Evolutionary conservation across 2,888 invertebrate species (phyloP).

Genomic region (Meandrusa payeni): DNA sequence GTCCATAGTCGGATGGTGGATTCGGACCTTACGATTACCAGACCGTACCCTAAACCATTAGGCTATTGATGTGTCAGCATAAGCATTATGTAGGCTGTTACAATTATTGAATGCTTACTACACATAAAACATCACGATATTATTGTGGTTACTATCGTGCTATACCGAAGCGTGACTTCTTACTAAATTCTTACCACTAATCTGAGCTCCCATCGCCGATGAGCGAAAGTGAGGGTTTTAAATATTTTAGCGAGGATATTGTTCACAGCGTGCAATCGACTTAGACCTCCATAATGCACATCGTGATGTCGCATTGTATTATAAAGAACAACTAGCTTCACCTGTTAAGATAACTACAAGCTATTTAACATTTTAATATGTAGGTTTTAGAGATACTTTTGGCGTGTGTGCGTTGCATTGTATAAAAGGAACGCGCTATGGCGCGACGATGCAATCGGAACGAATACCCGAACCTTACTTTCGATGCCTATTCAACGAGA

Average conservation of each 20-base stretch:
- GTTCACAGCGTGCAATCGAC: constrained; percentile 63
- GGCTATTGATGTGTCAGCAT: no score
- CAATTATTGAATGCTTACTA: no score
- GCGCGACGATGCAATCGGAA: constrained; percentile 21
- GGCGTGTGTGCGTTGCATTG: constrained; percentile 1
- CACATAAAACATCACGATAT: no score
- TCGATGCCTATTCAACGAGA: constrained; percentile 37
- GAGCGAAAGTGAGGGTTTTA: constrained; percentile 70
- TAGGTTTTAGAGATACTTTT: constrained; percentile 4
- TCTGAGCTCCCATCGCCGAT: constrained; percentile 44
- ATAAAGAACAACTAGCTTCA: constrained; percentile 14
- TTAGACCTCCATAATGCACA: constrained; percentile 31
- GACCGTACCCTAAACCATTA: no score
- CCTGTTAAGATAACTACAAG: constrained; percentile 8
- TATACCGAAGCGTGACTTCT: constrained; percentile 32
- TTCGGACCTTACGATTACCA: no score
- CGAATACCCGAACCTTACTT: constrained; percentile 38
- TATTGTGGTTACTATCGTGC: no score
- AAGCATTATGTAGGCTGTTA: no score
- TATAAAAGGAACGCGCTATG: constrained; percentile 19
- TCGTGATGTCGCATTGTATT: constrained; percentile 24
- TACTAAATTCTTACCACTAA: constrained; percentile 39
- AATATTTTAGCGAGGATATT: constrained; percentile 73
- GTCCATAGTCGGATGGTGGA: no score
- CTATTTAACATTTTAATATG: constrained; percentile 4